These are phyloP conservation scores for Periophthalmus modestus DNA, from an alignment of 2,113 vertebrate genomes.

Conservation along the genomic window DNA sequence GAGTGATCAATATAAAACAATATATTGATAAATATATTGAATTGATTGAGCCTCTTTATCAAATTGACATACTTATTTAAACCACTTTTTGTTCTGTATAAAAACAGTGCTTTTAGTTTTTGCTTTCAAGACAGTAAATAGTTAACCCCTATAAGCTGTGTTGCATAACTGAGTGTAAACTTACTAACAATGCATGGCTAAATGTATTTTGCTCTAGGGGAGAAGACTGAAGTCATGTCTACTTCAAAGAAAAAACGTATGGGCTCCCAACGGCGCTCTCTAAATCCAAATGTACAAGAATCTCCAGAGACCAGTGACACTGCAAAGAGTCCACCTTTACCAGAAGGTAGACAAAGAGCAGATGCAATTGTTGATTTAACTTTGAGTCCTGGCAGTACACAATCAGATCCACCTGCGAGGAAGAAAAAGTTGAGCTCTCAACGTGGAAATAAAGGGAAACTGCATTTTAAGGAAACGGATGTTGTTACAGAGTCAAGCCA, in stretches of 20 bases:
- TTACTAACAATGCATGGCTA: constrained; percentile 18
- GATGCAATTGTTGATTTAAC: neutral
- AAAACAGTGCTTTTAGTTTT: neutral
- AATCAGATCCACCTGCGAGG: constrained; percentile 1
- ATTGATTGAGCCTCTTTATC: neutral
- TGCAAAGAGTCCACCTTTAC: neutral
- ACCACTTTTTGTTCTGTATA: neutral
- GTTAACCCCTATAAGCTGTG: neutral
- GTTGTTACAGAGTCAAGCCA: neutral
- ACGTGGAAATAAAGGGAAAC: constrained; percentile 29
- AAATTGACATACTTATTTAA: neutral
- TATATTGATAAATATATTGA: neutral
- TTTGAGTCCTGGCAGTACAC: neutral
- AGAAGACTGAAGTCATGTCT: constrained; percentile 67
- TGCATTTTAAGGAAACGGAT: neutral
- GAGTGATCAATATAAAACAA: too few species aligned
- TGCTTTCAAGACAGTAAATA: neutral
- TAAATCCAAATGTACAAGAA: constrained; percentile 28
- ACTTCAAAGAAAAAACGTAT: constrained; percentile 72
- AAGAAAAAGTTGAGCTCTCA: constrained; percentile 56
- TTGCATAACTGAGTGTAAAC: neutral
- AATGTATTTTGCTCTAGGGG: constrained; percentile 52
- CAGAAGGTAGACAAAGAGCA: constrained; percentile 1
- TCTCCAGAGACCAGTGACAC: constrained; percentile 3
- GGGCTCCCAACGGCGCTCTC: constrained; percentile 67